Conservation (phyloP, 2,113 vertebrate genomes). For the Sebastes fasciatus region DNA sequence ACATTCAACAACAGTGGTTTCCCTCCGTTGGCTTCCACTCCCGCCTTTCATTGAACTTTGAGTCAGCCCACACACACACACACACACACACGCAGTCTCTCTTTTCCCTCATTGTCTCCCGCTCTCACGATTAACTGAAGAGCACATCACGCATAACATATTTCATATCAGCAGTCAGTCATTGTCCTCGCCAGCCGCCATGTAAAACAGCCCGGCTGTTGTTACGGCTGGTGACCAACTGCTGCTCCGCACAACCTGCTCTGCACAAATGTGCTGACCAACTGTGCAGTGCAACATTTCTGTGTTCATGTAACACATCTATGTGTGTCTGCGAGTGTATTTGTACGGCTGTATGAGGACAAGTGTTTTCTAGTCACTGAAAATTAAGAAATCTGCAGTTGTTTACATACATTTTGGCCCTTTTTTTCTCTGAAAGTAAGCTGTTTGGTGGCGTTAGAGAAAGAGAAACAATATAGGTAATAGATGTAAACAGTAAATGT, state of each 20-base stretch:
- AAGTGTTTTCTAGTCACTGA: neutral
- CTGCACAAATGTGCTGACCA: conserved; percentile 14
- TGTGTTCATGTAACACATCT: neutral
- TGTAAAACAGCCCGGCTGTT: conserved; percentile 51
- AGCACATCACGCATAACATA: neutral
- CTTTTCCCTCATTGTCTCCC: neutral
- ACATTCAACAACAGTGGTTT: conserved; percentile 48
- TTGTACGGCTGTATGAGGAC: neutral
- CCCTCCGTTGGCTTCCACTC: conserved; percentile 35
- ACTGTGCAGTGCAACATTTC: conserved; percentile 7
- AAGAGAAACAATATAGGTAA: neutral
- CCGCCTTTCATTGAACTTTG: conserved; percentile 31
- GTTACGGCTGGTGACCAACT: conserved; percentile 42
- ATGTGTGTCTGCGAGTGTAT: neutral
- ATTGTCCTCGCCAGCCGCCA: conserved; percentile 5
- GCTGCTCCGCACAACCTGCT: conserved; percentile 17
- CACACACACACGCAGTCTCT: neutral
- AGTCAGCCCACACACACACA: neutral
- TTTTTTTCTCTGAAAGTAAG: neutral
- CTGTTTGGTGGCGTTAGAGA: neutral
- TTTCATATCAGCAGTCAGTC: conserved; percentile 48
- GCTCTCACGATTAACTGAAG: conserved; percentile 23
- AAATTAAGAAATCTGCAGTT: neutral
- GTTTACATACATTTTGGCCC: neutral
- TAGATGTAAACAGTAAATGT: too few species aligned